Evolutionary conservation across 1,140 invertebrate species (phyloP), one percentile per base, ranked within the genome.

Genomic region (Drosophila sturtevanti): DNA sequence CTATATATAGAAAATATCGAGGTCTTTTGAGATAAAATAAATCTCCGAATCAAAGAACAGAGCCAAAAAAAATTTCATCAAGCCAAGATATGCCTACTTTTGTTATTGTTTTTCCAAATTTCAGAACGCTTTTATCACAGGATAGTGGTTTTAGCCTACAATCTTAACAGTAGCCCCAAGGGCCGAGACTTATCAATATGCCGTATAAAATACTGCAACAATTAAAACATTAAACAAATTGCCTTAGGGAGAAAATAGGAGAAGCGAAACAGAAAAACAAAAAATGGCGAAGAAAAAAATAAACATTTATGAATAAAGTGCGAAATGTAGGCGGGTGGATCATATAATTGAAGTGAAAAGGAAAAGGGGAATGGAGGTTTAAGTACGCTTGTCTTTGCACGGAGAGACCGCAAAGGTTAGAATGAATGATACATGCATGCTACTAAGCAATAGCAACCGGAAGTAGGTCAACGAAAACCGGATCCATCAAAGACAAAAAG

Each of bases 401-500:
- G 22, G 56, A 38, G 48, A 44, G 18, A 77, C 61, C 37, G 66
- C 73, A 86, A 87, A 87, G 84, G 79, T 87, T 72, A 89, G 69
- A 63, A 68, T 55, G 48, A 74, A 58, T 77, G 68, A 10, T 11
- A 48, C 41, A 63, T 18, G 24, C 61, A 51, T 5, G 34, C 12
- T 24, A 44, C 16, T 60, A 11, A 14, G 14, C 55, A 58, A 68
- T 77, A 64, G 71, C 81, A 77, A 89, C 82, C 82, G 82, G 82
- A 87, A 87, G 79, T 87, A 73, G 82, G 82, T 87, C 82, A 87
- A 89, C 76, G 65, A 89, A 87, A 87, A 87, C 82, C 82, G 82
- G 82, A 87, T 87, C 84, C 76, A 63, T 44, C 66, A 71, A 80
- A 68, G 48, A 21, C 38, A 24, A 70, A 74, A 77, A 44, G 55